Base-by-base conservation (phyloP, 2,888 invertebrate species). In the Ethmia dodecea region DNA sequence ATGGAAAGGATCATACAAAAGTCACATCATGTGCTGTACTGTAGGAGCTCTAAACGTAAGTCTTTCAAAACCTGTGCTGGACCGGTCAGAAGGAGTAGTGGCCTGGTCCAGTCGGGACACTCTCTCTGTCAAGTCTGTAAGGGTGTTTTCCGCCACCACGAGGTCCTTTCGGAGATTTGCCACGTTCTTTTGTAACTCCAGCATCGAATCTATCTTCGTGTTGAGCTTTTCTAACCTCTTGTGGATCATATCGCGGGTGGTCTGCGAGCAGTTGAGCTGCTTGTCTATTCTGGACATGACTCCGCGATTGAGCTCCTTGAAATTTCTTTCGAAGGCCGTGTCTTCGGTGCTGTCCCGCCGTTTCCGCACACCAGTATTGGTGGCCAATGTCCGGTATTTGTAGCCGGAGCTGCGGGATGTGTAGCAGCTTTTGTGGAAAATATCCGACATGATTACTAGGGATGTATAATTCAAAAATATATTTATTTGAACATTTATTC, bases 361-460 rank as follows among this genome's bases (percentile, higher is more conserved):
- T 30, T 50, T 67, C 13, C 50, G 56, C 2, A 67, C 62, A 0
- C 76, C 80, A 0, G 81, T 83, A 35, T 79, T 81, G 1, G 80
- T 81, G 2, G 81, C 72, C 2, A 78, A 46, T 1, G 77, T 79
- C 1, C 81, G 63, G 38, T 78, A 81, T 35, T 83, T 81, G 45
- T 83, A 81, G 2, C 79, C 81, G 1, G 71, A 43, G 32, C 68
- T 74, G 0, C 81, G 66, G 1, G 76, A 49, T 1, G 74, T 80
- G 45, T 73, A 81, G 41, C 74, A 78, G 37, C 60, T 72, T 46
- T 74, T 78, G 39, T 77, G 73, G 39, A 75, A 81, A 43, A 59
- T 47, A 12, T 66, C 61, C 2, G 76, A 65, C 80, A 79, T 79
- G 9, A 31, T 47, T 30, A n/a, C n/a, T n/a, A n/a, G n/a, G n/a